phyloP scores from a whole-genome alignment of 2,113 vertebrate species.

The Arizona elegans region DNA sequence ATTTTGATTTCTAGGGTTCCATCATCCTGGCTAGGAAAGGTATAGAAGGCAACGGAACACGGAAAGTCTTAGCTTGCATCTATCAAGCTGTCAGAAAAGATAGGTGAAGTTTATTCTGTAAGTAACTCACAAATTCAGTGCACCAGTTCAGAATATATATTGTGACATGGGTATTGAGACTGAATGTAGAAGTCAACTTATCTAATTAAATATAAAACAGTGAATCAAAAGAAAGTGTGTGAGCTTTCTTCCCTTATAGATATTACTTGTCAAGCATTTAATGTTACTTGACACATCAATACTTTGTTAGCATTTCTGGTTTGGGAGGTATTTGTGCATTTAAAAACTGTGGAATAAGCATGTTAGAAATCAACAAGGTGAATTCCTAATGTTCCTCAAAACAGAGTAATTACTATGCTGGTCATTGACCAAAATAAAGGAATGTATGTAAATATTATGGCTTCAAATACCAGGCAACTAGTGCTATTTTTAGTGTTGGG shows the following conservation, averaged over 20 bases:
- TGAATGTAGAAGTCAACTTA: background rate
- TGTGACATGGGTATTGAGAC: background rate
- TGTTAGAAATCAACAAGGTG: constrained; percentile 18
- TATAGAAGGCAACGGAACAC: background rate
- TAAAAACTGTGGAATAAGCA: constrained; percentile 26
- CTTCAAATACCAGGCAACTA: fast-evolving
- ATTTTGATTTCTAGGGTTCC: background rate
- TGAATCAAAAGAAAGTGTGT: constrained; percentile 51
- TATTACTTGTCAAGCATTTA: constrained; percentile 33
- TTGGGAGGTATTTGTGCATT: constrained; percentile 8
- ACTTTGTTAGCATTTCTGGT: constrained; percentile 51
- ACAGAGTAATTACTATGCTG: constrained; percentile 12
- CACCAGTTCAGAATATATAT: background rate
- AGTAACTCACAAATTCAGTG: background rate
- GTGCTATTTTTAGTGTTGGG: background rate
- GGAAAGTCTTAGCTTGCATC: fast-evolving
- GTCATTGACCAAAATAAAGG: background rate
- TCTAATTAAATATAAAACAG: constrained; percentile 30
- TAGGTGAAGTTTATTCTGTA: background rate
- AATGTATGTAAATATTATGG: background rate
- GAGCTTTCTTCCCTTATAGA: constrained; percentile 35
- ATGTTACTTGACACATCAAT: background rate
- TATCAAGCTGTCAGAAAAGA: background rate
- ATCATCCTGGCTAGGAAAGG: background rate
- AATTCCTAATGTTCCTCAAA: constrained; percentile 35